These are phyloP conservation scores for Dryococelus australis DNA, from an alignment of 2,888 invertebrate species.

Conservation along the genomic window DNA sequence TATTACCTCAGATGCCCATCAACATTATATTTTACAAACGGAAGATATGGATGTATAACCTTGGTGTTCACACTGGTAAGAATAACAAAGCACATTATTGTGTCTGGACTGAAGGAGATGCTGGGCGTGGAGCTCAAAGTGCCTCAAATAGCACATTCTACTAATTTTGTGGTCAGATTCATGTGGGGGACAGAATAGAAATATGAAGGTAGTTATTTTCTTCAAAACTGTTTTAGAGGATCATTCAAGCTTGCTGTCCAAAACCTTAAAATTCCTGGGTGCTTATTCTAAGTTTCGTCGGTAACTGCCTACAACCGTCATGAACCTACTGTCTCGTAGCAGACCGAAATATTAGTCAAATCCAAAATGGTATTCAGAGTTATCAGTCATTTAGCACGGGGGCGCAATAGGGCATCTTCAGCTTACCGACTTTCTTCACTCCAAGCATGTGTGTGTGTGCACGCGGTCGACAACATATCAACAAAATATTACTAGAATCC, in stretches of 20 bases:
- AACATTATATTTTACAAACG: conserved; percentile 50
- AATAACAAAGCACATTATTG: conserved; percentile 47
- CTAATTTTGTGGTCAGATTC: conserved; percentile 17
- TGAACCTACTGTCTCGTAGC: no score
- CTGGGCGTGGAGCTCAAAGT: conserved; percentile 47
- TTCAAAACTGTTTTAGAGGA: conserved; percentile 3
- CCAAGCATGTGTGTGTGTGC: no score
- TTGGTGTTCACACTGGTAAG: conserved; percentile 47
- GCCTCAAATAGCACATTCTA: conserved; percentile 48
- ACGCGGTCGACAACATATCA: no score
- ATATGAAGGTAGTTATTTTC: conserved; percentile 4
- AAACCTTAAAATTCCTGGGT: conserved; percentile 11
- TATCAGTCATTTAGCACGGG: no score
- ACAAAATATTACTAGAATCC: no score
- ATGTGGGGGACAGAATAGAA: conserved; percentile 21
- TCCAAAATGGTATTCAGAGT: no score
- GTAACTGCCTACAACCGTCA: no score
- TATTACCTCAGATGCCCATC: conserved; percentile 48
- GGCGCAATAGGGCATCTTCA: no score
- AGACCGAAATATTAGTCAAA: no score
- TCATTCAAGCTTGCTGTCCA: not conserved
- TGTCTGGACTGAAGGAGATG: conserved; percentile 50
- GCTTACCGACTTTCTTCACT: no score
- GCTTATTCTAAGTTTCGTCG: no score
- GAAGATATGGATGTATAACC: conserved; percentile 43